Base-by-base conservation (phyloP, 2,797 vertebrate species). In the Vireo griseus region DNA sequence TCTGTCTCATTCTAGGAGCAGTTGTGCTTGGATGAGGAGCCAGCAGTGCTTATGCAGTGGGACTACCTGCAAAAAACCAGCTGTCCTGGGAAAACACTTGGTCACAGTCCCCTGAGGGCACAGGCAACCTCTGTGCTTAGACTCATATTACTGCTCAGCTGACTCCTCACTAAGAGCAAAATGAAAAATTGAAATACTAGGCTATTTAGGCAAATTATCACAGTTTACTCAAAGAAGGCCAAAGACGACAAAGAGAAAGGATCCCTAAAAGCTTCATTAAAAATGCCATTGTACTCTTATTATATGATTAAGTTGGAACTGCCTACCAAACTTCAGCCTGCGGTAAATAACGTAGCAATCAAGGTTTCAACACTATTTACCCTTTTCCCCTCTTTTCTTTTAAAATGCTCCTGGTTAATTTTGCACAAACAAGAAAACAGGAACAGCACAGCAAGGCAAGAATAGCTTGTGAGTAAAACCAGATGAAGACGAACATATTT, bases 401-500 rank as follows among this genome's bases (percentile, higher is more conserved):
- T 62, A 75, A 91, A 93, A 80, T 10, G 37, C 29, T 94, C 57
- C 87, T 80, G 48, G 54, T 87, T 96, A 93, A 92, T 95, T 95
- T 92, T 94, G 84, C 86, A 94, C 80, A 96, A 96, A 95, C 78
- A 94, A 93, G 47, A 93, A 94, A 96, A 88, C 45, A 86, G 37
- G 89, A 94, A 86, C 68, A 89, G 61, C 91, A 48, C 91, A 96
- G 92, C 51, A 66, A 91, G 87, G 89, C 94, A 96, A 95, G 85
- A 95, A 96, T 90, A 94, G 93, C 90, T 94, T 75, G 33, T 96
- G 94, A 96, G 87, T 94, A 94, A 96, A 96, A 97, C 84, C 92
- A 96, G 95, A 96, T 95, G 94, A 96, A 90, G 44, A 16, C 75
- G 73, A 90, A 83, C 92, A 73, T 92, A 96, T 96, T 96, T 93